Evolutionary conservation across 2,113 vertebrate species (phyloP).

Genomic region (Rynchops niger): DNA sequence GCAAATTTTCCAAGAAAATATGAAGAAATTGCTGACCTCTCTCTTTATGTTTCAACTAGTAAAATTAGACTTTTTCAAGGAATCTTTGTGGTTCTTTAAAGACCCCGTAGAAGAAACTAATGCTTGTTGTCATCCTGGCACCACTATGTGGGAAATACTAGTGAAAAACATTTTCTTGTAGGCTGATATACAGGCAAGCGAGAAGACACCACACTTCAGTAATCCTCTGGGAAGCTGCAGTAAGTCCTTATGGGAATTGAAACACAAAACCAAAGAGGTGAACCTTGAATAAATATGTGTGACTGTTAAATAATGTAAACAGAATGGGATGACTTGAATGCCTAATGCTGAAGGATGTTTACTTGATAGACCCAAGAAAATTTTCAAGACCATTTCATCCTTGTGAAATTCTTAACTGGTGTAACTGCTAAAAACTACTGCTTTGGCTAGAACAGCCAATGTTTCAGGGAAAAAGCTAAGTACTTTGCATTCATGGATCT

Average conservation of each 20-base stretch:
- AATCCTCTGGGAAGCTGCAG: not conserved
- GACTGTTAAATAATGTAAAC: slow-evolving; percentile 5
- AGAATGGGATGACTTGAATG: not conserved
- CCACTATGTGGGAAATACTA: not conserved
- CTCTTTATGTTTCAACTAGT: not conserved
- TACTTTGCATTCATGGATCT: not conserved
- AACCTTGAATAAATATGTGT: not conserved
- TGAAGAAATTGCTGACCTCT: not conserved
- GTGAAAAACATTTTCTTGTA: not conserved
- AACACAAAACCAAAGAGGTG: not conserved
- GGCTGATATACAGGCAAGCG: not conserved
- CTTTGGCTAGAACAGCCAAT: not conserved
- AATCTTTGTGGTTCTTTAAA: not conserved
- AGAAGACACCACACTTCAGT: not conserved
- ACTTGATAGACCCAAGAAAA: not conserved
- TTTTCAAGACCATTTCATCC: not conserved
- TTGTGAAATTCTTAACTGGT: not conserved
- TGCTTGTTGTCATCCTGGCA: not conserved
- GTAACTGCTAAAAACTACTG: not conserved
- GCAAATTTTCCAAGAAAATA: not conserved
- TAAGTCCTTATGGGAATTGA: not conserved
- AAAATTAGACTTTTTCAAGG: not conserved
- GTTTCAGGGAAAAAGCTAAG: not conserved
- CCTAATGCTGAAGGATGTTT: not conserved
- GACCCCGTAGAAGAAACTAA: not conserved